Conservation (phyloP, 2,888 invertebrate species). For the Notodonta dromedarius region DNA sequence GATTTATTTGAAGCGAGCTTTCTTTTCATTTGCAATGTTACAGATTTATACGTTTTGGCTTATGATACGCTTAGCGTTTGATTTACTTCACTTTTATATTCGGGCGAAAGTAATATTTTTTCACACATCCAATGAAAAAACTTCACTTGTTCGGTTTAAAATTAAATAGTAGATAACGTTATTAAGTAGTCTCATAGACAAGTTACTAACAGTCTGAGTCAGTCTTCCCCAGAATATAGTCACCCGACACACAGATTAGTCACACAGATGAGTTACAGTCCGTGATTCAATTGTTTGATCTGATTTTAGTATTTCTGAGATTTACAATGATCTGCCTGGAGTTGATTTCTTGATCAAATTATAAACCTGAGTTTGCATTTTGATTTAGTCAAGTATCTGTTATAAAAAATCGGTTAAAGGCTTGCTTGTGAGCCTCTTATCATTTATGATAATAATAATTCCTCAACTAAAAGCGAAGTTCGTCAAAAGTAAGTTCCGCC, state of each 20-base stretch:
- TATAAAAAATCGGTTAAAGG: no score
- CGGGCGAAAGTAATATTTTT: no score
- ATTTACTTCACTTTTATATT: neutral
- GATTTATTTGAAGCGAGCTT: conserved; percentile 3
- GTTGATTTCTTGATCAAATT: conserved; percentile 15
- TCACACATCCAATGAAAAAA: neutral
- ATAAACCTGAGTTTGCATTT: neutral
- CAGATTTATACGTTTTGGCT: neutral
- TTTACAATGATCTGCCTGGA: conserved; percentile 19
- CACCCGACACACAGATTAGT: conserved; percentile 28
- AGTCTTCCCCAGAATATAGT: conserved; percentile 23
- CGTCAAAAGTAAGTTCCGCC: no score
- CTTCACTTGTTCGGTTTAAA: neutral
- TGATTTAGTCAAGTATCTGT: no score
- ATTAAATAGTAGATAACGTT: neutral
- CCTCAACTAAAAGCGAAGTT: no score
- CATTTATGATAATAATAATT: no score
- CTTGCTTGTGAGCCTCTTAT: no score
- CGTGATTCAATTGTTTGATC: conserved; percentile 23
- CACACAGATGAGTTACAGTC: conserved; percentile 28
- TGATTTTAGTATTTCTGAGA: conserved; percentile 28
- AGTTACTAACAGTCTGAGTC: conserved; percentile 25
- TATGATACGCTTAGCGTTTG: neutral
- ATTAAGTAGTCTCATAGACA: neutral
- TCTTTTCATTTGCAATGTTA: neutral